Evolutionary conservation across 1,140 invertebrate genomes (phyloP), one percentile per base, ranked within the genome.

Genomic region (Brachionus koreanus): DNA sequence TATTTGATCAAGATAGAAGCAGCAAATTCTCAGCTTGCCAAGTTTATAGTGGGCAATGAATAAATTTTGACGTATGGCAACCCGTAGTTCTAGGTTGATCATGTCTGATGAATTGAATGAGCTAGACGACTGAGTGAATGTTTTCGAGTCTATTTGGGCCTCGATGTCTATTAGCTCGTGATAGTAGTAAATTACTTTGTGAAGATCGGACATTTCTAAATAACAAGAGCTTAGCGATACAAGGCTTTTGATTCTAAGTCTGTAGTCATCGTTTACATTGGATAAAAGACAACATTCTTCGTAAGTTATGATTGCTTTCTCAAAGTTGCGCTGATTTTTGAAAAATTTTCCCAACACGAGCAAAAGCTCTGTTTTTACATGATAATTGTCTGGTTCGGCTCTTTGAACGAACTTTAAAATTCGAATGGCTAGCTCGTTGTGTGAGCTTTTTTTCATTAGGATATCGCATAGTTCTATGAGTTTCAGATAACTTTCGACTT

Each of bases 181-280:
- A 37, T 79, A 79, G 57, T 79, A 79, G 49, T 61, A 79, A 37
- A 79, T 61, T 23, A 65, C 76, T 79, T 79, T 79, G n/a, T 79
- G 49, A 3, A 79, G 25, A 57, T 79, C 49, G 49, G 49, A 61
- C 39, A 79, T 37, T 29, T 79, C 49, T 3, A 79, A 39, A 29
- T 79, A 79, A n/a, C 76, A 79, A 61, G 76, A 79, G 29, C 76
- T 79, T 6, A 79, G 52, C 12, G 61, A 79, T 10, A 65, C 76
- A 39, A 79, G 52, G 9, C 35, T 65, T 79, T 79, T 79, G 4
- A 79, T 65, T 79, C 61, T 79, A n/a, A 57, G 37, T 25, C 57
- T 79, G 9, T 10, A 13, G 57, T 79, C 49, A 33, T 65, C 46
- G 23, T 79, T 79, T 43, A 61, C 16, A 61, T 2, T 61, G 9